Base-by-base conservation (phyloP, 2,888 invertebrate species). In the Luperina nickerlii region DNA sequence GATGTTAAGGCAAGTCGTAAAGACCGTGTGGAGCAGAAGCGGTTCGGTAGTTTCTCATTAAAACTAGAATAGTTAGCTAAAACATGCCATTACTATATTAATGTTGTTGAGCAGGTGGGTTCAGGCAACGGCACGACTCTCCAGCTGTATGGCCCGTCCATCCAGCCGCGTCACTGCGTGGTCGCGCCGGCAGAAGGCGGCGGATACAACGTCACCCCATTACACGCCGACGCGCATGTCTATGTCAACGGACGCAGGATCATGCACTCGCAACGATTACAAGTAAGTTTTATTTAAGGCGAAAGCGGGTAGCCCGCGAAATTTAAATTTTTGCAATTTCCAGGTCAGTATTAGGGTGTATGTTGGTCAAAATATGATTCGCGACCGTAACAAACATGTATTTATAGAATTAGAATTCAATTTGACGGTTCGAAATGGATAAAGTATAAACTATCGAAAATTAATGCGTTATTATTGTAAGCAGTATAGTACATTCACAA, bases 141-240 rank as follows among this genome's bases (percentile, higher is more conserved):
- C 75, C 98, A 98, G 93, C 97, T 98, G 82, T 98, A 98, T 93
- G 99, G 99, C 24, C 98, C 99, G 42, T 99, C 99, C 90, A 98
- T 99, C 88, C 99, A 99, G 97, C 98, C 99, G 20, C 97, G 99
- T 76, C 99, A 99, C 95, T 99, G 99, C 96, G 98, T 99, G 90
- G 98, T 99, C 89, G 98, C 99, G 76, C 98, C 99, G 79, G 98
- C 98, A 87, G 99, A 99, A 91, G 99, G 99, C 83, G 98, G 99
- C 82, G 99, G 99, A 74, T 99, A 99, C 88, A 98, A 98, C 5
- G 98, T 99, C 67, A 99, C 99, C 51, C 99, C 99, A 15, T 98
- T 99, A 91, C 99, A 99, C 92, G 97, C 98, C 48, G 99, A 99
- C 95, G 99, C 99, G 20, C 98, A 99, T 93, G 99, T 99, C 54